Evolutionary conservation across 2,113 vertebrate species (phyloP).

Genomic region (Tyto alba): DNA sequence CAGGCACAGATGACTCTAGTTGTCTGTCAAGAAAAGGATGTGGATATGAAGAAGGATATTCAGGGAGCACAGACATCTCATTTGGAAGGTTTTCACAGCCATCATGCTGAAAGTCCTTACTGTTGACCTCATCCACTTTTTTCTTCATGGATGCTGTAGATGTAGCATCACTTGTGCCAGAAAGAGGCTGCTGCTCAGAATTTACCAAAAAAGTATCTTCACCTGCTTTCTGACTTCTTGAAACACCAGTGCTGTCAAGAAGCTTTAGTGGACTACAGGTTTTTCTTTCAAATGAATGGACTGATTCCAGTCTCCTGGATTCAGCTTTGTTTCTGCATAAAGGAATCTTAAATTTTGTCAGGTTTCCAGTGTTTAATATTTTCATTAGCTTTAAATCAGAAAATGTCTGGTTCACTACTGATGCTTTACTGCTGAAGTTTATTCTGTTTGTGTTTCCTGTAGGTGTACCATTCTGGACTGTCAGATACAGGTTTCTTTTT

Average conservation of each 20-base stretch:
- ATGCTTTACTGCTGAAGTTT: not conserved
- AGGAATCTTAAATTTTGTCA: conserved; percentile 73
- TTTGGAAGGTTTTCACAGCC: conserved; percentile 4
- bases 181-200: not conserved
- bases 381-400: conserved; percentile 40
- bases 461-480: conserved; percentile 9
- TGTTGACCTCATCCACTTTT: not conserved
- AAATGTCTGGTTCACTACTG: conserved; percentile 1
- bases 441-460: not conserved
- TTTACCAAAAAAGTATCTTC: conserved; percentile 3
- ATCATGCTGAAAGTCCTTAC: not conserved
- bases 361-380: conserved; percentile 21
- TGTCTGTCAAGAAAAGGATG: not conserved
- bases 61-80: not conserved
- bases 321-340: conserved; percentile 60
- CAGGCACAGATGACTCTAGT: not conserved
- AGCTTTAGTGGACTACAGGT: conserved; percentile 37
- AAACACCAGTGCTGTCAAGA: conserved; percentile 17
- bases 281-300: conserved; percentile 35
- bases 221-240: not conserved
- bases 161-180: not conserved
- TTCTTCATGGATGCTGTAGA: not conserved
- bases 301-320: conserved; percentile 1
- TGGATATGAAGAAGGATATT: not conserved
- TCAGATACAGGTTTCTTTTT: not conserved